Evolutionary conservation across 2,888 invertebrate species (phyloP), one percentile per base, ranked within the genome.

Genomic region (Drosophila lacicola): DNA sequence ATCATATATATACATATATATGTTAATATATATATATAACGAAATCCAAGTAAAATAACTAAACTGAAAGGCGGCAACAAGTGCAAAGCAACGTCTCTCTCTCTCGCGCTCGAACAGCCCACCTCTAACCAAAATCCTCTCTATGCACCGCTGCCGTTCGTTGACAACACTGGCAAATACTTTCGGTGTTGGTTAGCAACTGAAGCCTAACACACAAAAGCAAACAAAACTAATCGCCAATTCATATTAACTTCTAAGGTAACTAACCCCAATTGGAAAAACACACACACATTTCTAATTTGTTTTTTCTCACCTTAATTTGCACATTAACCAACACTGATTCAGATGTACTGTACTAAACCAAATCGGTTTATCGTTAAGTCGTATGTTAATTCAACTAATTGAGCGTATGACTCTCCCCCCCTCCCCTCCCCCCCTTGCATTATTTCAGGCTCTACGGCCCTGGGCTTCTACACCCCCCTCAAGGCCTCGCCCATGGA

Each of bases 381-480:
- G 39, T 25, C 36, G n/a, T 0, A 4, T 13, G 0, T 25, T 13
- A 53, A 53, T 41, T 17, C 29, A 41, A 36, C 36, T 29, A 41
- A 41, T 17, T 8, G 29, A 8, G 0, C 29, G 6, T 29, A 0
- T 8, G 29, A 8, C 5, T 2, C 17, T 3, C 14, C 2, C 2
- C 19, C 14, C 10, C n/a, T 33, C 25, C 14, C 17, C 17, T 17
- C 17, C 1, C 17, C 17, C 17, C 17, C 17, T n/a, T n/a, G n/a
- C 36, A 45, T 41, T 37, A 45, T 84, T 85, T 37, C 89, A 93
- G 92, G 93, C 78, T 93, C 93, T 60, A 97, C 97, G 78, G 95
- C 95, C 88, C 94, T 97, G 91, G 95, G 96, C 75, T 96, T 95
- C 90, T 97, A 97, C 94, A 97, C 96, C 87, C 97, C 97, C 67